phyloP scores from a whole-genome alignment of 2,888 invertebrate genomes.

The Cephus runcator region DNA sequence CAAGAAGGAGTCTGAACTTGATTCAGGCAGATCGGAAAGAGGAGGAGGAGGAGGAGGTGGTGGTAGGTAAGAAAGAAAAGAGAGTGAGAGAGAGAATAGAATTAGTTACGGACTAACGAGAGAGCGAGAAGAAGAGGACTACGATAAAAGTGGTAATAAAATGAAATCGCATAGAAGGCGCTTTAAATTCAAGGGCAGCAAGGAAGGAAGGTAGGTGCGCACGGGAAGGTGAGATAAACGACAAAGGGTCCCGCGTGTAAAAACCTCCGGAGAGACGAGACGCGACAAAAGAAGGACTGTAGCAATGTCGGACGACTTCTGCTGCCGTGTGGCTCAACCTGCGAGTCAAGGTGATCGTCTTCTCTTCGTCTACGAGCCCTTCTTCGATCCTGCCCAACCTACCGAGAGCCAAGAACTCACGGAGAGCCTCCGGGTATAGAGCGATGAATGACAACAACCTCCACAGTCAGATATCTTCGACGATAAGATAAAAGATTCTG shows the following conservation, averaged over 20 bases:
- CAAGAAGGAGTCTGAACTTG: not conserved
- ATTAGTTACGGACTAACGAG: not conserved
- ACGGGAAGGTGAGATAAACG: slow-evolving; percentile 30
- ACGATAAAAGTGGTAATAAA: slow-evolving; percentile 34
- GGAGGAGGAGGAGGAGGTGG: not conserved
- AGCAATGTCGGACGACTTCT: slow-evolving; percentile 31
- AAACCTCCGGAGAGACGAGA: slow-evolving; percentile 28
- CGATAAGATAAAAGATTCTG: not conserved
- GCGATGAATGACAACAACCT: not conserved
- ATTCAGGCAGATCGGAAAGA: not conserved
- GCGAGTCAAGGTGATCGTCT: slow-evolving; percentile 36
- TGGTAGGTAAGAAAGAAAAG: slow-evolving; percentile 8
- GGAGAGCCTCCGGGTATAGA: not conserved
- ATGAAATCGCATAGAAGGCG: slow-evolving; percentile 39
- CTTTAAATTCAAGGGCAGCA: slow-evolving; percentile 51
- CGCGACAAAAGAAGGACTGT: slow-evolving; percentile 38
- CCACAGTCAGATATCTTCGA: not conserved
- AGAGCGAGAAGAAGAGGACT: slow-evolving; percentile 17
- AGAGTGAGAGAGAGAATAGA: slow-evolving; percentile 12
- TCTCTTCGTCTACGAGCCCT: slow-evolving; percentile 27
- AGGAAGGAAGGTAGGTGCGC: slow-evolving; percentile 40
- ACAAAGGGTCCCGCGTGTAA: slow-evolving; percentile 35
- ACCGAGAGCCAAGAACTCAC: not conserved
- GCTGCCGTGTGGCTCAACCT: slow-evolving; percentile 22
- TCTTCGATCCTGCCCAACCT: slow-evolving; percentile 5